Conservation (phyloP, 2,797 vertebrate genomes). For the Characodon lateralis region DNA sequence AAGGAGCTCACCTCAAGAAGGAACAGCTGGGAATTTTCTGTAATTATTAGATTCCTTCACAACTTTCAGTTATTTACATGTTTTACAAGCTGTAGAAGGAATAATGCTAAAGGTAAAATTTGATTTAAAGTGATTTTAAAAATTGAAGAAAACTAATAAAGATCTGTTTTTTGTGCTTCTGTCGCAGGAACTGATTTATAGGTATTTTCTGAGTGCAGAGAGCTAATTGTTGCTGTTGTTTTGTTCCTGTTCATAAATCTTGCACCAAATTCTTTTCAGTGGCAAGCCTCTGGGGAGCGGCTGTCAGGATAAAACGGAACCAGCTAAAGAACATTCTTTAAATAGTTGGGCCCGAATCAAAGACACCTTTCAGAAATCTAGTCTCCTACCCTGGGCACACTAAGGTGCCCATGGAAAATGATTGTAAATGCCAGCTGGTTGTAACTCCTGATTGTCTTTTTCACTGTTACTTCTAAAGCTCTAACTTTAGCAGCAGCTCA, state of each 20-base stretch:
- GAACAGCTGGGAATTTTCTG: not conserved
- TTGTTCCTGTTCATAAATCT: constrained; percentile 5
- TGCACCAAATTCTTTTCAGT: not conserved
- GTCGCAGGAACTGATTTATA: not conserved
- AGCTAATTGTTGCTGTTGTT: not conserved
- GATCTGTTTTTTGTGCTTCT: not conserved
- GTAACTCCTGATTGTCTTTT: not conserved
- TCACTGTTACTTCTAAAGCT: no score
- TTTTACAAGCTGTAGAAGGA: not conserved
- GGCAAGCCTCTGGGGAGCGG: constrained; percentile 31
- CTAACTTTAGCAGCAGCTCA: not conserved
- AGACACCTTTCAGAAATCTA: not conserved
- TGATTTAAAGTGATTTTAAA: not conserved
- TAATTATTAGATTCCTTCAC: no score
- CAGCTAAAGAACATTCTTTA: constrained; percentile 57
- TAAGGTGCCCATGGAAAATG: not conserved
- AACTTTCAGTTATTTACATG: not conserved
- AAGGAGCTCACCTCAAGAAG: not conserved
- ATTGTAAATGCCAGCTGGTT: not conserved
- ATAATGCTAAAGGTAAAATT: not conserved
- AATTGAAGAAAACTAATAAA: not conserved
- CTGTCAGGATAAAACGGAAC: constrained; percentile 35
- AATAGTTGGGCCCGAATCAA: constrained; percentile 19
- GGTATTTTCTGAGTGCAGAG: not conserved
- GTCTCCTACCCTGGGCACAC: not conserved